Evolutionary conservation across 2,113 vertebrate genomes (phyloP).

Genomic region (Eubucco bourcierii): DNA sequence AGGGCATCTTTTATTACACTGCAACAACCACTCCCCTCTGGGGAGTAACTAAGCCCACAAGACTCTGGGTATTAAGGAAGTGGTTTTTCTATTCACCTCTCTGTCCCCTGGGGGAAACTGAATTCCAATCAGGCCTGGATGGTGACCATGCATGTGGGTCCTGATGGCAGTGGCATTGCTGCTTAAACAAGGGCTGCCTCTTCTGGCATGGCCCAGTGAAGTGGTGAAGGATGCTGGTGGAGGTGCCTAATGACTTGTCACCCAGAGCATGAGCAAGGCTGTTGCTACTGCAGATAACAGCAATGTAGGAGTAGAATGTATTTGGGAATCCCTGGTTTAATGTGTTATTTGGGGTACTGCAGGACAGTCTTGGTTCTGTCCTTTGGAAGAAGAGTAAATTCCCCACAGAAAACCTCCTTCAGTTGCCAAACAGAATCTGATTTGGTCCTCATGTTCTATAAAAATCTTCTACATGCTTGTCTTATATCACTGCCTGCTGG

Average conservation of each 20-base stretch:
- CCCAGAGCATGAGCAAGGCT: neutral
- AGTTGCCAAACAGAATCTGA: neutral
- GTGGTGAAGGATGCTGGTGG: neutral
- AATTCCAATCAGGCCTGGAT: neutral
- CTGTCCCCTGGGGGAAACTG: neutral
- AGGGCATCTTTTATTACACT: neutral
- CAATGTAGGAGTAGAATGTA: neutral
- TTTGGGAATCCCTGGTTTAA: neutral
- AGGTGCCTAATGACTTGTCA: neutral
- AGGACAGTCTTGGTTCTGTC: neutral
- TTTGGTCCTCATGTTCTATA: neutral
- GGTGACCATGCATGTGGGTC: neutral
- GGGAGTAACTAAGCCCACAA: neutral
- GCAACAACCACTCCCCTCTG: neutral
- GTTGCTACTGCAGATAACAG: neutral
- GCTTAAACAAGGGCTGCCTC: neutral
- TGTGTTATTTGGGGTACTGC: neutral
- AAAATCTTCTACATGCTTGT: neutral
- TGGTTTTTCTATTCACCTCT: neutral
- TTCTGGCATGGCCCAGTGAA: rapidly evolving
- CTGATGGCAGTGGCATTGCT: neutral
- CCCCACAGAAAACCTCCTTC: neutral
- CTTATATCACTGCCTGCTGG: neutral
- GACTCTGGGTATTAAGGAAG: neutral
- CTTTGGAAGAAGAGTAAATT: neutral